Conservation (phyloP, 1,140 invertebrate species). For the Paralvinella palmiformis region DNA sequence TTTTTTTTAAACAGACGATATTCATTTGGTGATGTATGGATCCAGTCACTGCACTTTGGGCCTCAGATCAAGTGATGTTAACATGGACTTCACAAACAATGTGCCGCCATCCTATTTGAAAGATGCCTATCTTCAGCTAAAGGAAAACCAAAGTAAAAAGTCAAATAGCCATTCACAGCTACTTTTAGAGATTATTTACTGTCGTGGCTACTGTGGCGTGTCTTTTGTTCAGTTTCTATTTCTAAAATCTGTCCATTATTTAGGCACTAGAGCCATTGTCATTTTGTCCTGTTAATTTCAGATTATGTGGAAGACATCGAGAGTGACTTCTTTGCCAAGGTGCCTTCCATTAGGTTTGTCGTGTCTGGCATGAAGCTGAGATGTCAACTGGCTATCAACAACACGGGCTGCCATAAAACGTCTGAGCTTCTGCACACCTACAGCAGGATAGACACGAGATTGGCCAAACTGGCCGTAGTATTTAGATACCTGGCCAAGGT, state of each 20-base stretch:
- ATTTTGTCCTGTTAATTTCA: conserved; percentile 22
- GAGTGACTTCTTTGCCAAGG: conserved; percentile 41
- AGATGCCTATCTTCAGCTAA: too few relatives aligned
- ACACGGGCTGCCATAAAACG: conserved; percentile 31
- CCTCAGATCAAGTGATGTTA: conserved; percentile 37
- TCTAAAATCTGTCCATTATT: too few relatives aligned
- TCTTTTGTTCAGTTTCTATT: too few relatives aligned
- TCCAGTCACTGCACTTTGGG: conserved; percentile 40
- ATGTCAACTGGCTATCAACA: conserved; percentile 36
- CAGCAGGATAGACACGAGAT: conserved; percentile 33
- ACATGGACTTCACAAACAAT: conserved; percentile 36
- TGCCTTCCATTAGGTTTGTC: conserved; percentile 38
- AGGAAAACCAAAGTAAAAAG: too few relatives aligned
- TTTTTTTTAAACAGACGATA: too few relatives aligned
- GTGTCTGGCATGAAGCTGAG: conserved; percentile 22
- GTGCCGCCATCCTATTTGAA: conserved; percentile 21
- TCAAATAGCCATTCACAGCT: too few relatives aligned
- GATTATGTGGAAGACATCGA: conserved; percentile 33
- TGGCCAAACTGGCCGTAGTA: conserved; percentile 30
- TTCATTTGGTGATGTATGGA: conserved; percentile 32
- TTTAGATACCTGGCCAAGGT: conserved; percentile 47
- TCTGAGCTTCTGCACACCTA: conserved; percentile 37
- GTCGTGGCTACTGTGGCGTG: too few relatives aligned
- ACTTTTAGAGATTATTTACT: too few relatives aligned
- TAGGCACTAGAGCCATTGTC: too few relatives aligned